These are phyloP conservation scores for Rotaria macrura DNA, from an alignment of 2,888 invertebrate species.

Conservation along the genomic window DNA sequence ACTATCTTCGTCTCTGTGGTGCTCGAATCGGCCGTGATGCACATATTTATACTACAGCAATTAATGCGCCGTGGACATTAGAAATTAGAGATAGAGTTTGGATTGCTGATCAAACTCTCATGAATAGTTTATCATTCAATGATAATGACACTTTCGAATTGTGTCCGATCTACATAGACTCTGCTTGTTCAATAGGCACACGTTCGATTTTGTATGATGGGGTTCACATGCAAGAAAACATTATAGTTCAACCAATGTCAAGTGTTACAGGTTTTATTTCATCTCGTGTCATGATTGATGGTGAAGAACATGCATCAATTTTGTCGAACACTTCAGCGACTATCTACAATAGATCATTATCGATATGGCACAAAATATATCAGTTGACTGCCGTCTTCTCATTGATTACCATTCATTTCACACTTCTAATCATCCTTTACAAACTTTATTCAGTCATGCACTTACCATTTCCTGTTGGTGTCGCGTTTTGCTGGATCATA, in stretches of 20 bases:
- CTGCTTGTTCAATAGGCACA: background rate
- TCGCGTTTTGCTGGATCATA: no score
- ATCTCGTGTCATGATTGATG: background rate
- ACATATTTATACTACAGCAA: background rate
- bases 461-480: no score
- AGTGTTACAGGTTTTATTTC: background rate
- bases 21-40: background rate
- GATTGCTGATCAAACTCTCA: background rate
- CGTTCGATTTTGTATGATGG: background rate
- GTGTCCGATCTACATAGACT: background rate
- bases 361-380: no score
- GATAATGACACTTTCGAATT: background rate
- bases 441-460: no score
- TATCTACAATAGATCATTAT: no score
- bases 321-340: no score
- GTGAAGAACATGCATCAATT: no score
- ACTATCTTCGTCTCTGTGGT: background rate
- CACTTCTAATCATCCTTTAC: no score
- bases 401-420: no score
- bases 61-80: background rate
- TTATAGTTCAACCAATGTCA: background rate
- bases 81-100: background rate
- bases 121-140: background rate
- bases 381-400: no score
- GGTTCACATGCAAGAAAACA: background rate